phyloP scores from a whole-genome alignment of 2,888 invertebrate species.

The Pycnomerus fuliginosus region DNA sequence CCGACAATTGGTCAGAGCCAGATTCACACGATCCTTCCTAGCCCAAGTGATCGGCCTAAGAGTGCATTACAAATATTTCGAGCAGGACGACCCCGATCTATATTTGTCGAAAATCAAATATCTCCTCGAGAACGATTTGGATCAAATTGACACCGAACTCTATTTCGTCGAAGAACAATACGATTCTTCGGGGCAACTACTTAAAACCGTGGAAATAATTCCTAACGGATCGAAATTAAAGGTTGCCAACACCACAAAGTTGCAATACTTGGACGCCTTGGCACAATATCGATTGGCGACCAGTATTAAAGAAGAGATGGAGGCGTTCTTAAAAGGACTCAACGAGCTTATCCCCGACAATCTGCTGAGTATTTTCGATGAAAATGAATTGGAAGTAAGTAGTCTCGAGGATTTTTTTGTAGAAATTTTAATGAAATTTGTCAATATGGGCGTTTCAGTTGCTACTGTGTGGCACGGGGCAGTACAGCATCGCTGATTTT shows the following conservation, averaged over 20 bases:
- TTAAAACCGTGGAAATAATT: constrained; percentile 78
- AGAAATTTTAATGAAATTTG: constrained; percentile 34
- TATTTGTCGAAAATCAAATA: constrained; percentile 93
- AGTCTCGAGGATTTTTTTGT: constrained; percentile 3
- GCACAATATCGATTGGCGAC: constrained; percentile 86
- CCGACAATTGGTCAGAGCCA: constrained; percentile 84
- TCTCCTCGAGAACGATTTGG: constrained; percentile 87
- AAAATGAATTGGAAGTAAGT: constrained; percentile 89
- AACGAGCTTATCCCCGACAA: constrained; percentile 91
- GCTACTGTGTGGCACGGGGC: constrained; percentile 89
- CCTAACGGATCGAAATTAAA: constrained; percentile 76
- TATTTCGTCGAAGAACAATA: constrained; percentile 90
- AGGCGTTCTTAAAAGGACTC: constrained; percentile 85
- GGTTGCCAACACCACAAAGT: constrained; percentile 74
- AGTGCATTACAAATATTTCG: constrained; percentile 94
- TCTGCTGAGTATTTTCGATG: constrained; percentile 91
- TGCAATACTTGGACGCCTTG: constrained; percentile 82
- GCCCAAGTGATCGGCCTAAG: constrained; percentile 92
- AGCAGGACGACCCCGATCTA: constrained; percentile 93
- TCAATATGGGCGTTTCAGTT: constrained; percentile 61
- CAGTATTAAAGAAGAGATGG: constrained; percentile 79
- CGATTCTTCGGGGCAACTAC: constrained; percentile 71
- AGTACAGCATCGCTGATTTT: constrained; percentile 88
- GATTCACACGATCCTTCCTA: constrained; percentile 88
- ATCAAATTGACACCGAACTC: constrained; percentile 75